These are phyloP conservation scores for Helarctos malayanus DNA, from an alignment of 2,797 vertebrate species.

Conservation along the genomic window DNA sequence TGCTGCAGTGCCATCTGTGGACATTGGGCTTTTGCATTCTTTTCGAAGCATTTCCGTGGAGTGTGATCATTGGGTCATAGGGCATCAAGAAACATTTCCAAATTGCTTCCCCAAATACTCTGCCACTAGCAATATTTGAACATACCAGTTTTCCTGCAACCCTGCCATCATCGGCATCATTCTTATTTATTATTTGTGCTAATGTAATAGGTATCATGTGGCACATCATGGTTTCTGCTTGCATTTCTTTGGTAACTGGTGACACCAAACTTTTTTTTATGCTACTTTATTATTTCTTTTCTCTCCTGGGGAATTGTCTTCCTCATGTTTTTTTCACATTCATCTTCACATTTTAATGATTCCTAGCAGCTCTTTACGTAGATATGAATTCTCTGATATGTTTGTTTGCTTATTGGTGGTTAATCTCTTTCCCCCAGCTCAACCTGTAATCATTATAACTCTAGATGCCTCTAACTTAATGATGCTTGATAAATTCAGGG, in stretches of 20 bases:
- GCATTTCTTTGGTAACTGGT: not conserved
- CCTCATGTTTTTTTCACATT: not conserved
- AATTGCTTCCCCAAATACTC: not conserved
- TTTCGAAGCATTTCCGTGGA: not conserved
- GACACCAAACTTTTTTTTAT: not conserved
- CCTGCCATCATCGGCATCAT: not conserved
- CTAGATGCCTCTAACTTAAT: not conserved
- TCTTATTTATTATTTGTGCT: not conserved
- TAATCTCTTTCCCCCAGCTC: not conserved
- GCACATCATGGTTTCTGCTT: not conserved
- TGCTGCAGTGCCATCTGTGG: not conserved
- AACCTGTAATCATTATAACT: not conserved
- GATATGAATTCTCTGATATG: not conserved
- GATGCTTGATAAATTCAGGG: not conserved
- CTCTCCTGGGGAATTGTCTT: not conserved
- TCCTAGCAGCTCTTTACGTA: not conserved
- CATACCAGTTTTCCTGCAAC: not conserved
- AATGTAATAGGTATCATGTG: not conserved
- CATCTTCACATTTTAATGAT: conserved; percentile 23
- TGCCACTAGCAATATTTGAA: not conserved
- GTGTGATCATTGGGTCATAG: not conserved
- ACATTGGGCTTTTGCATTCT: not conserved
- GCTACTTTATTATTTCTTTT: conserved; percentile 2
- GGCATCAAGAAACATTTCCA: not conserved
- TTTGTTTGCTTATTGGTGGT: not conserved